Percentiles rank a stretch among this genome's conserved stretches.
Conservation (phyloP, 2,113 vertebrate genomes). For the Corythornis madagascariensis region DNA sequence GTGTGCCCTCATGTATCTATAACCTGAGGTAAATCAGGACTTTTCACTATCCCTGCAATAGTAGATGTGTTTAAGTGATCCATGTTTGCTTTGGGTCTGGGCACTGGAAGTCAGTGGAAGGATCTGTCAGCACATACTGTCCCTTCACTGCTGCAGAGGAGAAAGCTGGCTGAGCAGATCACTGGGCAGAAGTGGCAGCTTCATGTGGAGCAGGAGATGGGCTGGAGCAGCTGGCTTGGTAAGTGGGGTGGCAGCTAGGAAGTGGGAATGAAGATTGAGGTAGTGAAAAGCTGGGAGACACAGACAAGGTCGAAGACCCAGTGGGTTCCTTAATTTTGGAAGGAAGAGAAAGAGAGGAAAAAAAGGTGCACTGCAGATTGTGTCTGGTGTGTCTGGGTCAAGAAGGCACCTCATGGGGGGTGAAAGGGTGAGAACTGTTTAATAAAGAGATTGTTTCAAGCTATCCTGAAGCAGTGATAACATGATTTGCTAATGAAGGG, state of each 20-base stretch:
- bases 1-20: not conserved
- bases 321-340: not conserved
- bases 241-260: not conserved
- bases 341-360: not conserved
- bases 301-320: not conserved
- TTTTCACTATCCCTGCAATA: not conserved
- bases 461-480: not conserved
- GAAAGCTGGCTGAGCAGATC: not conserved
- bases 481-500: not conserved
- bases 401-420: not conserved
- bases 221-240: not conserved
- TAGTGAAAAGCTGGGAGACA: not conserved
- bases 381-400: not conserved
- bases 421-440: not conserved
- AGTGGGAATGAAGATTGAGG: not conserved
- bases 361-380: too few species aligned
- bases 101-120: not conserved
- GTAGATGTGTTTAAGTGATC: not conserved
- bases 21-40: not conserved
- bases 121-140: not conserved
- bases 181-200: accelerated
- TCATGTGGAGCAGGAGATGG: not conserved
- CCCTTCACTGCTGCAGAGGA: not conserved
- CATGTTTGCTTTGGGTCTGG: not conserved
- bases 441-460: not conserved